Evolutionary conservation across 2,888 invertebrate genomes (phyloP).

Genomic region (Lasiommata megera): DNA sequence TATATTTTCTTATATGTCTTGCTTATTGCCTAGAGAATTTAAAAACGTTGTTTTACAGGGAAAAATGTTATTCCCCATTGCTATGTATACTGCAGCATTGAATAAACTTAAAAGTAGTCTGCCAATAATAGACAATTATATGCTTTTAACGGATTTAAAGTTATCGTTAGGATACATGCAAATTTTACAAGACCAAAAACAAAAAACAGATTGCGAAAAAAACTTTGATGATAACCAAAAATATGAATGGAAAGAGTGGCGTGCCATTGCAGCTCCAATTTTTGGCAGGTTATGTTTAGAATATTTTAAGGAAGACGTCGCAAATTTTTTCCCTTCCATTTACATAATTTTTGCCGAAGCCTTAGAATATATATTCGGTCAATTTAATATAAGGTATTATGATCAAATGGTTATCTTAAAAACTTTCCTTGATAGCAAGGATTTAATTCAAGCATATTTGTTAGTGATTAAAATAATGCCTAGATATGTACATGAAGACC

Average conservation of each 20-base stretch:
- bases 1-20: constrained; percentile 39
- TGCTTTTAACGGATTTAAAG: constrained; percentile 49
- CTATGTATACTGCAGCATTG: constrained; percentile 40
- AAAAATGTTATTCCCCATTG: constrained; percentile 41
- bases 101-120: constrained; percentile 40
- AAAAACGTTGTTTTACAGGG: constrained; percentile 31
- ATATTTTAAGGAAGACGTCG: constrained; percentile 50
- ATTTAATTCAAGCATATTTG: constrained; percentile 49
- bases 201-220: constrained; percentile 27
- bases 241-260: constrained; percentile 37
- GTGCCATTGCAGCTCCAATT: constrained; percentile 38
- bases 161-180: constrained; percentile 42
- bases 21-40: constrained; percentile 40
- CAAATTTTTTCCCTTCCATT: constrained; percentile 49
- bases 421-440: constrained; percentile 41
- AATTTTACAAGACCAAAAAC: constrained; percentile 34
- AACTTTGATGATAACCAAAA: constrained; percentile 33
- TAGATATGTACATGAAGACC: no score
- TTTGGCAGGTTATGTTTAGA: constrained; percentile 46
- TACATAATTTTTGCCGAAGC: constrained; percentile 47
- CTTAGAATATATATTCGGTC: constrained; percentile 32
- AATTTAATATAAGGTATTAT: constrained; percentile 18
- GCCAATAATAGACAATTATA: constrained; percentile 49
- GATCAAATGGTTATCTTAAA: constrained; percentile 36
- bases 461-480: constrained; percentile 41